These are phyloP conservation scores for Myotis myotis DNA, from an alignment of 2,797 vertebrate species.

Conservation along the genomic window DNA sequence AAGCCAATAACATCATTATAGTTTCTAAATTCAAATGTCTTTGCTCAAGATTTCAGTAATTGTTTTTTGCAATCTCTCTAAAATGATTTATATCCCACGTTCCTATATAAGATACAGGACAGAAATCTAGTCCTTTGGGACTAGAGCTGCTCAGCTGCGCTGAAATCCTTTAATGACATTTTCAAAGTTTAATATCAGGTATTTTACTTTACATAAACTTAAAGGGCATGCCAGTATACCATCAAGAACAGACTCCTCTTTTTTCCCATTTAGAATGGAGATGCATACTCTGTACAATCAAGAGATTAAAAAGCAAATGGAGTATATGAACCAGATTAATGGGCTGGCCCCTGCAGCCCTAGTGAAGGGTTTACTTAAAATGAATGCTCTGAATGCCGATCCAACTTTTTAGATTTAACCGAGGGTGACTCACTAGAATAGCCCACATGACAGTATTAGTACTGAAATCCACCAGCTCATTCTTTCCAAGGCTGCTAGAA, in stretches of 20 bases:
- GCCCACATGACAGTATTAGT: background rate
- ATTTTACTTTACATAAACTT: slow-evolving; percentile 59
- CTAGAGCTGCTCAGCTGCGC: background rate
- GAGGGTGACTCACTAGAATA: slow-evolving; percentile 12
- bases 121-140: slow-evolving; percentile 43
- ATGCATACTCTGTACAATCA: background rate
- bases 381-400: slow-evolving; percentile 19
- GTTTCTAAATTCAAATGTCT: slow-evolving; percentile 48
- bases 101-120: slow-evolving; percentile 1
- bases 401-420: slow-evolving; percentile 1
- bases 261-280: background rate
- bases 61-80: slow-evolving; percentile 43
- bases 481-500: slow-evolving; percentile 52
- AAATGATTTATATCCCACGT: slow-evolving; percentile 55
- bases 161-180: slow-evolving; percentile 66
- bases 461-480: slow-evolving; percentile 13
- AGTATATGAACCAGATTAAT: background rate
- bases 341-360: background rate
- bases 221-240: slow-evolving; percentile 21
- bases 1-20: slow-evolving; percentile 43
- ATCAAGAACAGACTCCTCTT: background rate
- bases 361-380: slow-evolving; percentile 27
- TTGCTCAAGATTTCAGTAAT: slow-evolving; percentile 46
- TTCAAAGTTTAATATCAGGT: slow-evolving; percentile 59
- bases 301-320: slow-evolving; percentile 38